Conservation (phyloP, 2,797 vertebrate genomes). For the Microtus agrestis region DNA sequence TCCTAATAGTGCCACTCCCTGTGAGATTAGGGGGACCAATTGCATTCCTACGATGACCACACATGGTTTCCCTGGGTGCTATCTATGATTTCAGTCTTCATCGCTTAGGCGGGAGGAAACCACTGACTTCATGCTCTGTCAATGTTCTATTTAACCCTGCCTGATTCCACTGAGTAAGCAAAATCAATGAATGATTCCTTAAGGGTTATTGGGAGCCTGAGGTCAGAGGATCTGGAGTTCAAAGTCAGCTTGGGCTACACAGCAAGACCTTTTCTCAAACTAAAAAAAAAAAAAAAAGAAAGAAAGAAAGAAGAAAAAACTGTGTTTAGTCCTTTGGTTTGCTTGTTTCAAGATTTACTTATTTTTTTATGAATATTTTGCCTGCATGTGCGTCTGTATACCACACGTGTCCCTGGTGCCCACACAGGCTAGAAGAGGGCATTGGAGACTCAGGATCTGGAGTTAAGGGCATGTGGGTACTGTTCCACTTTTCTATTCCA, state of each 20-base stretch:
- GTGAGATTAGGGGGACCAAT: not conserved
- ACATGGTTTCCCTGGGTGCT: not conserved
- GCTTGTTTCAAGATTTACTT: not conserved
- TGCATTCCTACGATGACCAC: not conserved
- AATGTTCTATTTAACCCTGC: slow-evolving; percentile 16
- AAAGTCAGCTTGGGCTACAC: not conserved
- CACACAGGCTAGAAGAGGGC: not conserved
- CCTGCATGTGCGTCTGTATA: no score
- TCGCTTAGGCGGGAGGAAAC: not conserved
- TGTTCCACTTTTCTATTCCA: slow-evolving; percentile 6
- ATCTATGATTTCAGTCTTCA: not conserved
- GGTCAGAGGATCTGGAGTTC: not conserved
- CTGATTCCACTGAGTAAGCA: slow-evolving; percentile 37
- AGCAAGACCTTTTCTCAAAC: not conserved
- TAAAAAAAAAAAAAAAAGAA: no score
- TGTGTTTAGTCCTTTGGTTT: not conserved
- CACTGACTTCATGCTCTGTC: not conserved
- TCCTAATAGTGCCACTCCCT: not conserved
- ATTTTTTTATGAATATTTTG: not conserved
- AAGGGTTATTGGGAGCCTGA: not conserved
- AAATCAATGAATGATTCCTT: slow-evolving; percentile 63
- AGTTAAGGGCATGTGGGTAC: not conserved
- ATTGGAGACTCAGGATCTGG: not conserved
- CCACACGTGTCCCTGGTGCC: not conserved
- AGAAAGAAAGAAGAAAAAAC: not conserved